phyloP scores from a whole-genome alignment of 2,797 vertebrate genomes.

The Labeo calbasu region DNA sequence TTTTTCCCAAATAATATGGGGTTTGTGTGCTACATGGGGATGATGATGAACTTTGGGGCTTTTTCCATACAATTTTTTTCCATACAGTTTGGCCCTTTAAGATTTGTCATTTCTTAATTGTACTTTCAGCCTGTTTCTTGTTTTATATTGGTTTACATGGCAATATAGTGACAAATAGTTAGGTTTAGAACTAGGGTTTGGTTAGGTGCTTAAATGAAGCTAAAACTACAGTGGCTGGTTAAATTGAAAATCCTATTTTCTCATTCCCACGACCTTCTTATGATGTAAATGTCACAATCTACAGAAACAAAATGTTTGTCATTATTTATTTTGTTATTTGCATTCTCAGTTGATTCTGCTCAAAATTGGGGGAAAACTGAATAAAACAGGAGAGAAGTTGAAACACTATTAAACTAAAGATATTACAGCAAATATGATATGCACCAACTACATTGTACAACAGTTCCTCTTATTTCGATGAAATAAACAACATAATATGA shows the following conservation, averaged over 20 bases:
- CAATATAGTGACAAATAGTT: not conserved
- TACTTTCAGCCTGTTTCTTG: not conserved
- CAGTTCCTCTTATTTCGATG: not conserved
- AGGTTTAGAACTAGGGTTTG: not conserved
- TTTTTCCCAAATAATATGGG: not conserved
- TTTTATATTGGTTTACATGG: not conserved
- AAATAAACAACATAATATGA: not conserved
- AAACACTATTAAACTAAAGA: not conserved
- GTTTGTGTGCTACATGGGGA: not conserved
- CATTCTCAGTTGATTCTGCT: not conserved
- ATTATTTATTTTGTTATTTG: slow-evolving; percentile 17
- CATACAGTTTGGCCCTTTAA: not conserved
- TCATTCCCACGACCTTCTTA: not conserved
- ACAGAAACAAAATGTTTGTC: slow-evolving; percentile 6
- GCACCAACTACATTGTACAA: not conserved
- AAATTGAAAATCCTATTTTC: no score
- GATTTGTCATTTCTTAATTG: not conserved
- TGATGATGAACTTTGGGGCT: not conserved
- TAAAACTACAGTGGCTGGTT: no score
- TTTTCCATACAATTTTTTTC: not conserved
- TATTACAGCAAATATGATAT: not conserved
- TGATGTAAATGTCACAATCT: slow-evolving; percentile 1
- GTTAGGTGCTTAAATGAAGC: no score
- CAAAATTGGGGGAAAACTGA: not conserved
- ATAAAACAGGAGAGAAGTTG: not conserved